Evolutionary conservation across 1,140 invertebrate genomes (phyloP).

Genomic region (Globodera rostochiensis): DNA sequence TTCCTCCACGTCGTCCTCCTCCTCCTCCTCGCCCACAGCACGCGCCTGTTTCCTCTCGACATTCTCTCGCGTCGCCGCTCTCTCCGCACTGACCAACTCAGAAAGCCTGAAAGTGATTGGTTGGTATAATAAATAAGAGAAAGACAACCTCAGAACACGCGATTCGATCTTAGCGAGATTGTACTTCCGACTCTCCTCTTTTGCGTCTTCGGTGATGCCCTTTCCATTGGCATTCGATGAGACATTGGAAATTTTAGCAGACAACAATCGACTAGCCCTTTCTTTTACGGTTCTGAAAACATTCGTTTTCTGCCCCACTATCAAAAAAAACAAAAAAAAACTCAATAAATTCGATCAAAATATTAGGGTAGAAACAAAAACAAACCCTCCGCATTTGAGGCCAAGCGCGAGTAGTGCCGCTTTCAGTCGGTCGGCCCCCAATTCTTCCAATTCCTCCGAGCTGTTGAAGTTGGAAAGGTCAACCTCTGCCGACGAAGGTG

Average conservation of each 20-base stretch:
- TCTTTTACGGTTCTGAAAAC: conserved; percentile 83
- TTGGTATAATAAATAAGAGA: not conserved
- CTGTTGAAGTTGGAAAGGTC: conserved; percentile 91
- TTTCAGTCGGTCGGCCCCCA: conserved; percentile 94
- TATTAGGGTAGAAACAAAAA: conserved; percentile 8
- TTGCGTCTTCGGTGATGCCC: conserved; percentile 71
- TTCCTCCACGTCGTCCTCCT: conserved; percentile 71
- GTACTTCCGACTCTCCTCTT: conserved; percentile 71
- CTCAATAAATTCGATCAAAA: too few species aligned
- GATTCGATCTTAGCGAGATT: conserved; percentile 53
- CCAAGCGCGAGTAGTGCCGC: conserved; percentile 94
- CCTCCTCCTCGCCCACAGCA: conserved; percentile 90
- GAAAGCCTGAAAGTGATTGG: conserved; percentile 46
- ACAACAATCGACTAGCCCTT: conserved; percentile 89
- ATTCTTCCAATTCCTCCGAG: conserved; percentile 89
- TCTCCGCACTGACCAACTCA: conserved; percentile 71
- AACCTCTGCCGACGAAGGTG: conserved; percentile 81
- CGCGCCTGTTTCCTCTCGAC: conserved; percentile 95
- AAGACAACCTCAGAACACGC: conserved; percentile 35
- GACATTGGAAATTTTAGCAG: conserved; percentile 77
- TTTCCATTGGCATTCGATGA: conserved; percentile 84
- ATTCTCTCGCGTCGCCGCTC: conserved; percentile 91
- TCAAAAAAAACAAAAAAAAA: too few species aligned
- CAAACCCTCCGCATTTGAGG: conserved; percentile 91
- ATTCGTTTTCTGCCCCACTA: too few species aligned